Conservation (phyloP, 2,113 vertebrate genomes). For the Phyllopteryx taeniolatus region DNA sequence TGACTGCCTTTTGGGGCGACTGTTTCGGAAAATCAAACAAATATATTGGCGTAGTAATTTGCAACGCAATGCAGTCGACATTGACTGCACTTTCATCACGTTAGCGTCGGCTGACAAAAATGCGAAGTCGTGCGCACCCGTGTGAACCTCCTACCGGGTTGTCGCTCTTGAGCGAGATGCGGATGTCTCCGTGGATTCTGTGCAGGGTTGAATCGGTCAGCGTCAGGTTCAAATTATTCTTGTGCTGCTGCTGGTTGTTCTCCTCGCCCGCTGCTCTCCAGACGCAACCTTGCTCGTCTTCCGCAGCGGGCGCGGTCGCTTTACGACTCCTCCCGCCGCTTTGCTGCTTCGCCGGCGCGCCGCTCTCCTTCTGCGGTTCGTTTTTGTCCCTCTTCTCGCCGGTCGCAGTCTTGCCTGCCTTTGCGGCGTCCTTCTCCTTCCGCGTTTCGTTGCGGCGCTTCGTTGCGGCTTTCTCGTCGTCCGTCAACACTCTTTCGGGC, state of each 20-base stretch:
- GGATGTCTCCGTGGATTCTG: slow-evolving; percentile 90
- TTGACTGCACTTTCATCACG: too few species aligned
- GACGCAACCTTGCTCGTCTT: not conserved
- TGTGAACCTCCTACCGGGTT: slow-evolving; percentile 79
- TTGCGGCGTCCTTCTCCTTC: not conserved
- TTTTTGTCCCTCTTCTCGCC: not conserved
- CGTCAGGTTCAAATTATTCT: slow-evolving; percentile 10
- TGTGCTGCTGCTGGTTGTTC: not conserved
- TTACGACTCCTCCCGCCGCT: not conserved
- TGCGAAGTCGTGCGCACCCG: too few species aligned
- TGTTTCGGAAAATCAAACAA: too few species aligned
- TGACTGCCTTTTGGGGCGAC: too few species aligned
- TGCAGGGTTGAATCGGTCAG: slow-evolving; percentile 89
- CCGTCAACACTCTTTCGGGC: not conserved
- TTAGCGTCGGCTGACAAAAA: too few species aligned
- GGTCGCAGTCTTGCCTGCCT: not conserved
- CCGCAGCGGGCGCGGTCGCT: not conserved
- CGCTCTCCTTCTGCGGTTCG: not conserved
- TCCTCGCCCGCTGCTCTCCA: not conserved
- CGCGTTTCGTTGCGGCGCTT: not conserved
- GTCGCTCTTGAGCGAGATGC: slow-evolving; percentile 91
- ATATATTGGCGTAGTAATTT: too few species aligned
- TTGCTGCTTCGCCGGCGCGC: not conserved
- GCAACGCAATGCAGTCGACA: too few species aligned
- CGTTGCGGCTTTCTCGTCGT: slow-evolving; percentile 11